Evolutionary conservation across 1,140 invertebrate species (phyloP), one percentile per base, ranked within the genome.

Genomic region (Drosophila obscura): DNA sequence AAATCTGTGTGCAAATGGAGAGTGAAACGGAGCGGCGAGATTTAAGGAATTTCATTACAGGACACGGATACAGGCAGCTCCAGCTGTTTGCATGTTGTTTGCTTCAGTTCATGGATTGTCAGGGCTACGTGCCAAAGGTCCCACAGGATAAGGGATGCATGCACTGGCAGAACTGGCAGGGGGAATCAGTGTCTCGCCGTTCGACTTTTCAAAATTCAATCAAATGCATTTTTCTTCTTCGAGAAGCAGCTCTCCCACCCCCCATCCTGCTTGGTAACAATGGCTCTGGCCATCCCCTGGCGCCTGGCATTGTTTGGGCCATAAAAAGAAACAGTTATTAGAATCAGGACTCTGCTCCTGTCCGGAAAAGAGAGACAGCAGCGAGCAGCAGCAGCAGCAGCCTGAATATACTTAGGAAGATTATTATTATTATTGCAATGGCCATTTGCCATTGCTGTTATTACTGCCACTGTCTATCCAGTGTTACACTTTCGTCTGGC

Each of bases 321-420:
- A 83, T 83, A 79, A 84, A 83, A 83, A 62, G 53, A 69, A 80
- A 83, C 72, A 82, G 68, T 80, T 83, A 83, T 83, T 83, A 64
- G 66, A 39, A 39, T 39, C 35, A 39, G 35, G 4, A 39, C 35
- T 39, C 35, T 39, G 0, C 35, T 9, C 41, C 52, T 71, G 64
- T 43, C 67, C 64, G 22, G 67, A 46, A 45, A 56, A 28, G 49
- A 39, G 16, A 11, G 2, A 4, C 28, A 24, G 8, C 16, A 5
- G 19, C 24, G 16, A 22, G 11, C 9, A 26, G 19, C 24, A 22
- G 5, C 8, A 26, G 43, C 19, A 22, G 49, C 50, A 22, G 41
- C 11, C 41, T 39, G 39, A 58, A n/a, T 55, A 39, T 68, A 44
- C 51, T 69, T 57, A 58, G 53, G 35, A 59, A 50, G 46, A 59